These are phyloP conservation scores for Norana najaformis DNA, from an alignment of 2,888 invertebrate species.

Conservation along the genomic window DNA sequence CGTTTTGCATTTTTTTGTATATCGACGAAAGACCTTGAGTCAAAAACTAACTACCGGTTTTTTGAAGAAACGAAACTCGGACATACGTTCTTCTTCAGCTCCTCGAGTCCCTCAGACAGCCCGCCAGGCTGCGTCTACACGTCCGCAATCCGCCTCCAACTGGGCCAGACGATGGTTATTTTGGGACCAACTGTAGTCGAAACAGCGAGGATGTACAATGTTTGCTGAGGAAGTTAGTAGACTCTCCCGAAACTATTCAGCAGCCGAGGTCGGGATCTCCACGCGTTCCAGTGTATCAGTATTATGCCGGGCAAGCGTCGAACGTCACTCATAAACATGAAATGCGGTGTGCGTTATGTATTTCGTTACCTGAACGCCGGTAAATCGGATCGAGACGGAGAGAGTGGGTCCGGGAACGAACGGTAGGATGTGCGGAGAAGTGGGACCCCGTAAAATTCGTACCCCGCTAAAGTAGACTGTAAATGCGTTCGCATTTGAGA, in stretches of 20 bases:
- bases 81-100: not conserved
- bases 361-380: conserved; percentile 5
- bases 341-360: not conserved
- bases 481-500: no score
- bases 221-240: not conserved
- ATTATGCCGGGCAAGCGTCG: not conserved
- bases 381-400: not conserved
- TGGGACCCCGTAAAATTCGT: not conserved
- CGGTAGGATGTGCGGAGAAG: not conserved
- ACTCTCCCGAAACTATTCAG: not conserved
- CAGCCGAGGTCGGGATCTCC: not conserved
- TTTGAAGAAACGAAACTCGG: not conserved
- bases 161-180: not conserved
- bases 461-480: not conserved
- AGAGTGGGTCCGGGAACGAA: not conserved
- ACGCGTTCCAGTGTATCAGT: not conserved
- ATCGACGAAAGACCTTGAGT: not conserved
- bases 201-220: not conserved
- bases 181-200: not conserved
- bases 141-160: conserved; percentile 1
- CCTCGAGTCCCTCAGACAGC: not conserved
- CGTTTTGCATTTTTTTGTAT: not conserved
- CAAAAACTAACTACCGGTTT: not conserved
- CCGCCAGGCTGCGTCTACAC: not conserved
- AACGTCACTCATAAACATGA: not conserved